Evolutionary conservation across 2,797 vertebrate genomes (phyloP).

Genomic region (Arrhamphus sclerolepis): DNA sequence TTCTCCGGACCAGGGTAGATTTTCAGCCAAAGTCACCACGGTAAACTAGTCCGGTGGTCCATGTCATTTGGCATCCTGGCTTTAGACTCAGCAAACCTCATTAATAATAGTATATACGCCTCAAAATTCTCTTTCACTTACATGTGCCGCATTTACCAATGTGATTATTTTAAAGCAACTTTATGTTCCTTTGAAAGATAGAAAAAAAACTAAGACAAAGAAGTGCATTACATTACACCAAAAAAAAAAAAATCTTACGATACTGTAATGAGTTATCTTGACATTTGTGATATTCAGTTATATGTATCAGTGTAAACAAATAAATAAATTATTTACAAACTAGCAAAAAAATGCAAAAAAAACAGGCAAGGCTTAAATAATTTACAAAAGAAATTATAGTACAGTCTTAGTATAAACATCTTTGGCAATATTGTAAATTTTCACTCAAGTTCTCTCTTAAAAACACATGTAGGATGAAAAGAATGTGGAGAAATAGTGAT

Average conservation of each 20-base stretch:
- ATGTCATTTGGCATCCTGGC: too few relatives aligned
- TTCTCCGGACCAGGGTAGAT: too few relatives aligned
- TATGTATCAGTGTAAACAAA: conserved; percentile 92
- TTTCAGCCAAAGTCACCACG: too few relatives aligned
- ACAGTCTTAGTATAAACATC: conserved; percentile 98
- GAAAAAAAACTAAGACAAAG: conserved; percentile 44
- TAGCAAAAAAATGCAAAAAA: conserved; percentile 82
- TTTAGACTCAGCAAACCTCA: too few relatives aligned
- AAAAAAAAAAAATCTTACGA: conserved; percentile 43
- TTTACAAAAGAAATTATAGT: conserved; percentile 95
- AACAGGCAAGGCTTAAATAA: conserved; percentile 90
- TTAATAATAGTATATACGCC: too few relatives aligned
- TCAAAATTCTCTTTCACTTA: conserved; percentile 32
- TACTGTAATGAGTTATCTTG: conserved; percentile 54
- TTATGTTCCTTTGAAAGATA: conserved; percentile 34
- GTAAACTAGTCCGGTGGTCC: too few relatives aligned
- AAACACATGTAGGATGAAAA: conserved; percentile 60
- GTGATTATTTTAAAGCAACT: conserved; percentile 41
- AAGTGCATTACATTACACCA: conserved; percentile 57
- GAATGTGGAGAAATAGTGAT: conserved; percentile 39
- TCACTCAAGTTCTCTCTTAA: conserved; percentile 63
- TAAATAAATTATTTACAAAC: conserved; percentile 99
- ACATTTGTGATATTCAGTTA: conserved; percentile 76
- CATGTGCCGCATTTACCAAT: conserved; percentile 18
- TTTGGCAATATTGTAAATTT: conserved; percentile 71